These are phyloP conservation scores for Achlya flavicornis DNA, from an alignment of 2,888 invertebrate genomes.

Conservation along the genomic window DNA sequence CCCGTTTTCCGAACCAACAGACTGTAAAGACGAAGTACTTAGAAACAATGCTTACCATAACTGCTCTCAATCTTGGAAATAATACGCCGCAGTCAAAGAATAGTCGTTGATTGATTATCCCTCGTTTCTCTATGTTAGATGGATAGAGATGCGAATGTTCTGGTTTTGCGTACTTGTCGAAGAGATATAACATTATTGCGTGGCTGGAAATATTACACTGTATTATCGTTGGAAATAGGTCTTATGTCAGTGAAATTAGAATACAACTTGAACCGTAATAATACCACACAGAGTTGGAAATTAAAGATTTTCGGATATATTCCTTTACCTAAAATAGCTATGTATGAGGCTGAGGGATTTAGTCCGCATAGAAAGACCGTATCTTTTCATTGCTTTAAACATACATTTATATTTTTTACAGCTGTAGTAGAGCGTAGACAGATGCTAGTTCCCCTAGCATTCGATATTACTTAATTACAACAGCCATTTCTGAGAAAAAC, in stretches of 20 bases:
- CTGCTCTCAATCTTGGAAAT: constrained; percentile 64
- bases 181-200: constrained; percentile 68
- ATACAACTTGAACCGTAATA: neutral
- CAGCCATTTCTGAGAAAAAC: too few relatives aligned
- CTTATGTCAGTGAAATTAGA: neutral
- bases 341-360: too few relatives aligned
- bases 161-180: constrained; percentile 64
- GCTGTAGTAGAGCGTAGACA: too few relatives aligned
- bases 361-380: too few relatives aligned
- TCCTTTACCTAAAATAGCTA: too few relatives aligned
- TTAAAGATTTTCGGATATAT: too few relatives aligned
- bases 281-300: too few relatives aligned
- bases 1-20: neutral
- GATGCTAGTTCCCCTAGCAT: too few relatives aligned
- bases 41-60: constrained; percentile 58
- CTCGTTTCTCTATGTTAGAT: constrained; percentile 55
- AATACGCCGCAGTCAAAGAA: constrained; percentile 73
- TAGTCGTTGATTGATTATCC: constrained; percentile 61
- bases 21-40: neutral
- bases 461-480: too few relatives aligned
- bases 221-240: too few relatives aligned
- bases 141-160: constrained; percentile 64
- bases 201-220: constrained; percentile 55
- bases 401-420: too few relatives aligned
- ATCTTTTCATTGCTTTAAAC: too few relatives aligned